Evolutionary conservation across 2,113 vertebrate species (phyloP).

Genomic region (Saccopteryx bilineata): DNA sequence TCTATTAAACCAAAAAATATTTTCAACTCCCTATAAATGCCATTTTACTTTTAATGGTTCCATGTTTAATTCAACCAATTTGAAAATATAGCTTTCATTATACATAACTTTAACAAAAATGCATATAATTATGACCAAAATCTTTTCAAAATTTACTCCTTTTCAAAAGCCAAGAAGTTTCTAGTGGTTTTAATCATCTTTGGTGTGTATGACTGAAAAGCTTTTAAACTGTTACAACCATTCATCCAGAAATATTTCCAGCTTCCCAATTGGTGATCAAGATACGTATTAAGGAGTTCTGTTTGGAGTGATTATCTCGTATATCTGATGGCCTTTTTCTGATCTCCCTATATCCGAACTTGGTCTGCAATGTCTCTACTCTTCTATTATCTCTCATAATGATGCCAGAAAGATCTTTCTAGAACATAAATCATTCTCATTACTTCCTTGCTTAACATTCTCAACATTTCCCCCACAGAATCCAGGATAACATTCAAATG

Average conservation of each 20-base stretch:
- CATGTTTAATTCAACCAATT: not conserved
- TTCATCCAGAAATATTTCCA: slow-evolving; percentile 4
- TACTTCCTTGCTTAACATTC: not conserved
- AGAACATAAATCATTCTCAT: not conserved
- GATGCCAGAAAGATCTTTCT: not conserved
- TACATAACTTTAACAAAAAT: slow-evolving; percentile 10
- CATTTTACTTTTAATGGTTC: slow-evolving; percentile 20
- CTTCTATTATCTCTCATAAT: not conserved
- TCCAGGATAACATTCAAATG: slow-evolving; percentile 6
- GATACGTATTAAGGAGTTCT: not conserved
- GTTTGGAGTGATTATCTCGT: not conserved
- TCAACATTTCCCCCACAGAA: not conserved
- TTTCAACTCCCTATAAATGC: not conserved
- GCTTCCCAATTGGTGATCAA: not conserved
- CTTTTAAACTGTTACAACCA: not conserved
- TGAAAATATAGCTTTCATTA: slow-evolving; percentile 8
- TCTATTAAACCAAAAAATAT: slow-evolving; percentile 52
- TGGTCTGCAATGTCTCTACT: not conserved
- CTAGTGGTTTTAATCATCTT: slow-evolving; percentile 9
- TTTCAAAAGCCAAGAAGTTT: slow-evolving; percentile 45
- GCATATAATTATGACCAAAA: slow-evolving; percentile 28
- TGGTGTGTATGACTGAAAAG: not conserved
- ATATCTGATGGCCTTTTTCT: not conserved
- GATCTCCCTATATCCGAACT: not conserved
- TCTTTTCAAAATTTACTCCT: slow-evolving; percentile 61